phyloP scores from a whole-genome alignment of 2,888 invertebrate species.

The Ophonus ardosiacus region DNA sequence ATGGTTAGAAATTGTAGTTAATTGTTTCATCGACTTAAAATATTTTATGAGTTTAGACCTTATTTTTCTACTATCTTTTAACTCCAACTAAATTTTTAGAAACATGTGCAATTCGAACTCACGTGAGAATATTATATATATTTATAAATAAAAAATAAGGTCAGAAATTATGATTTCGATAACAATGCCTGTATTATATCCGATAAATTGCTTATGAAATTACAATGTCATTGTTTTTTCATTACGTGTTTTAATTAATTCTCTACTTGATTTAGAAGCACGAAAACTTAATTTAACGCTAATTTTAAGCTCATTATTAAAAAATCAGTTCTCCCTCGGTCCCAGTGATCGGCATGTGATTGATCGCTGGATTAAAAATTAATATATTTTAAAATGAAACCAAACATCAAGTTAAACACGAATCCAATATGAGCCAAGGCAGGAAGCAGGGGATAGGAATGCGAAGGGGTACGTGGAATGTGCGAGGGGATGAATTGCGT shows the following conservation, averaged over 20 bases:
- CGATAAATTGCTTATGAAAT: not conserved
- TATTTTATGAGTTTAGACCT: too few species aligned
- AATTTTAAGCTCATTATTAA: slow-evolving; percentile 13
- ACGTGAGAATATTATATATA: not conserved
- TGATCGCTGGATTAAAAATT: slow-evolving; percentile 24
- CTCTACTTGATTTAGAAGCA: not conserved
- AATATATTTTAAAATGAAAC: slow-evolving; percentile 42
- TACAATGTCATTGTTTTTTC: not conserved
- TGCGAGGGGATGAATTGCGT: slow-evolving; percentile 23
- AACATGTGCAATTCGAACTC: not conserved
- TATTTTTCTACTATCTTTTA: too few species aligned
- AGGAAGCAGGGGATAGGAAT: not conserved
- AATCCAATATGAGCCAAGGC: slow-evolving; percentile 10
- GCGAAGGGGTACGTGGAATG: not conserved
- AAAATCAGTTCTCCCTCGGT: not conserved
- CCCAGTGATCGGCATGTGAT: slow-evolving; percentile 7
- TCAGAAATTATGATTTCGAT: not conserved
- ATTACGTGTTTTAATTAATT: not conserved
- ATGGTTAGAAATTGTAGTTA: too few species aligned
- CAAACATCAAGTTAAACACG: slow-evolving; percentile 40
- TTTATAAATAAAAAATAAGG: not conserved
- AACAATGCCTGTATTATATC: not conserved
- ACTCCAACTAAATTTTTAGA: not conserved
- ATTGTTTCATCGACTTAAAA: too few species aligned
- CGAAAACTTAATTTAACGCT: slow-evolving; percentile 24